Conservation (phyloP, 2,113 vertebrate genomes). For the Zapornia atra region DNA sequence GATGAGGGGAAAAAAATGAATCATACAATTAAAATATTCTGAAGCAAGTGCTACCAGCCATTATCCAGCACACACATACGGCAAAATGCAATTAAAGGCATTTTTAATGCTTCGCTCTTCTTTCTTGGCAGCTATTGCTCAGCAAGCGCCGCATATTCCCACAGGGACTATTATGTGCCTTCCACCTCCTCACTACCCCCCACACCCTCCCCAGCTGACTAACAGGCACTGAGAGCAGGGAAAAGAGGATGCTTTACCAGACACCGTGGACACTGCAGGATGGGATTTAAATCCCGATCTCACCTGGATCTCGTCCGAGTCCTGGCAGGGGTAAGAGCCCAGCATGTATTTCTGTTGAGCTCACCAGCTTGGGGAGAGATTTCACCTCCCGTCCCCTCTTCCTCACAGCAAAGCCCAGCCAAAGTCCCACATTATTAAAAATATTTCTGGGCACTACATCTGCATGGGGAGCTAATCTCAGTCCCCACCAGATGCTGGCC, state of each 20-base stretch:
- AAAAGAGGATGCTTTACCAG: neutral
- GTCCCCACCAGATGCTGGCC: rapidly evolving
- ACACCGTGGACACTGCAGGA: neutral
- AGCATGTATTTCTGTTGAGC: neutral
- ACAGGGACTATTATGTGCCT: neutral
- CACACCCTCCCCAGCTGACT: neutral
- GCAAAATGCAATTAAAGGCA: neutral
- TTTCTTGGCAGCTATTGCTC: neutral
- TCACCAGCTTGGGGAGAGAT: neutral
- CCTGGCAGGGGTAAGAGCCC: neutral
- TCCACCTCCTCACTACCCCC: too few species aligned
- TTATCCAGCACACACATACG: neutral
- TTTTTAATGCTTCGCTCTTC: neutral
- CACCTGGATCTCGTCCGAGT: neutral
- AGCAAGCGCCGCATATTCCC: neutral
- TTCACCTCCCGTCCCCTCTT: neutral
- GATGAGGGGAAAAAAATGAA: neutral
- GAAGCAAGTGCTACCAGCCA: neutral
- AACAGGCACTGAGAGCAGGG: neutral
- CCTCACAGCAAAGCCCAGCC: neutral
- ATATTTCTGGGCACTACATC: neutral
- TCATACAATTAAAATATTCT: neutral
- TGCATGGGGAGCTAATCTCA: neutral
- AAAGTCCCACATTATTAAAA: neutral
- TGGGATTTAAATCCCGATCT: neutral